Evolutionary conservation across 2,797 vertebrate genomes (phyloP), one percentile per base, ranked within the genome.

Genomic region (Coilia nasus): DNA sequence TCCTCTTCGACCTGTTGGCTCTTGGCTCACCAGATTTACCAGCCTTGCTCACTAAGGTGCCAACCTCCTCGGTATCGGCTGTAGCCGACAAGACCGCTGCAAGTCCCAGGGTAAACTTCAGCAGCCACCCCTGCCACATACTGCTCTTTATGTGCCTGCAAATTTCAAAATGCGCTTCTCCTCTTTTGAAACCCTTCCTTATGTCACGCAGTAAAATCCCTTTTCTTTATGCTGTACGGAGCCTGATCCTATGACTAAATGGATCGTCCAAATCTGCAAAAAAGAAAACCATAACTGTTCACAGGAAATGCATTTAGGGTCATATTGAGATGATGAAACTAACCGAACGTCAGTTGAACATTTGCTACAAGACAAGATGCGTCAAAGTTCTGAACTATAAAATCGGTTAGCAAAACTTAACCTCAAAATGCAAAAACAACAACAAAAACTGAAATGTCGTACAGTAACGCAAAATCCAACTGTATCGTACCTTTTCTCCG

Each of bases 1-100:
- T 94, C 92, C 97, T 95, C 94, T 98, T 99, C 88, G 97, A 95
- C 92, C 98, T 94, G 94, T 92, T 97, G 91, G 96, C 94, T 92
- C 96, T 93, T 91, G 93, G 92, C 91, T 97, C 97, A 87, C 90
- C 94, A 82, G 90, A 90, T 87, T 88, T 93, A 89, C 89, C 94
- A 85, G 93, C 89, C 90, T 96, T 95, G 90, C 87, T 83, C 90
- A 94, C 94, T 86, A 92, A 93, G 81, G 94, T 95, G 19, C 90
- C 93, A 78, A 93, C 92, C 83, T 92, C 91, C 88, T 93, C 94
- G 85, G 94, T 75, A 87, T 85, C 87, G 50, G 87, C 88, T 86
- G 90, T 94, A 88, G 94, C 95, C 92, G 91, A 93, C 90, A 96
- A 89, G 87, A 97, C 90, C 88, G 94, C 94, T 88, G 94, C 91